These are phyloP conservation scores for Sinocyclocheilus anshuiensis DNA, from an alignment of 2,113 vertebrate genomes.

Conservation along the genomic window DNA sequence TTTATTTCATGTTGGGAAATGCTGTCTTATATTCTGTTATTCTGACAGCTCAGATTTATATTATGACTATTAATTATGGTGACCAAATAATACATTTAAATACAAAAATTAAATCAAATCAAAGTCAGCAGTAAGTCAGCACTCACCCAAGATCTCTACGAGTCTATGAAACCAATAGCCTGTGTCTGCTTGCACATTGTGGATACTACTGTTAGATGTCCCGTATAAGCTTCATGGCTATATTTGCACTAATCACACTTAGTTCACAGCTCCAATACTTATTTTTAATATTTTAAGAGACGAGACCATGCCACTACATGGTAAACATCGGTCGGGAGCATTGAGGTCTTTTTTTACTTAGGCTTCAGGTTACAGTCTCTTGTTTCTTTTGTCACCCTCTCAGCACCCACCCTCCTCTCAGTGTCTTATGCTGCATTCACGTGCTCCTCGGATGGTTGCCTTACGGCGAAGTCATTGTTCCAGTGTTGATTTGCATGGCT, in stretches of 20 bases:
- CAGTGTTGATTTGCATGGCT: not conserved
- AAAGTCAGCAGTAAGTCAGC: not conserved
- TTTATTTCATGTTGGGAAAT: too few species aligned
- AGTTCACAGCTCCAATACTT: not conserved
- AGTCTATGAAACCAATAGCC: not conserved
- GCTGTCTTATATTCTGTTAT: too few species aligned
- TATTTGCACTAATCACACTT: not conserved
- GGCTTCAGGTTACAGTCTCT: not conserved
- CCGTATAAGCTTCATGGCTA: not conserved
- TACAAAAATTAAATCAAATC: not conserved
- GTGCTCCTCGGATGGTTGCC: not conserved
- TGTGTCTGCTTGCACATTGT: not conserved
- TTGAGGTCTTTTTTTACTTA: not conserved
- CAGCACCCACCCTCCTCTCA: not conserved
- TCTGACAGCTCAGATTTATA: too few species aligned
- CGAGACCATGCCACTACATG: not conserved
- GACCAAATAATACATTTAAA: not conserved
- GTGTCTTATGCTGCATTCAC: not conserved
- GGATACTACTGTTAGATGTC: not conserved
- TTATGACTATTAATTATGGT: not conserved
- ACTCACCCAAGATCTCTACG: not conserved
- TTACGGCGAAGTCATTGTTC: not conserved
- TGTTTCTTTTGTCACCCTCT: not conserved
- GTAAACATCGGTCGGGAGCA: not conserved
- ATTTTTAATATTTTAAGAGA: not conserved